Base-by-base conservation (phyloP, 2,113 vertebrate species). In the Morone chrysops region DNA sequence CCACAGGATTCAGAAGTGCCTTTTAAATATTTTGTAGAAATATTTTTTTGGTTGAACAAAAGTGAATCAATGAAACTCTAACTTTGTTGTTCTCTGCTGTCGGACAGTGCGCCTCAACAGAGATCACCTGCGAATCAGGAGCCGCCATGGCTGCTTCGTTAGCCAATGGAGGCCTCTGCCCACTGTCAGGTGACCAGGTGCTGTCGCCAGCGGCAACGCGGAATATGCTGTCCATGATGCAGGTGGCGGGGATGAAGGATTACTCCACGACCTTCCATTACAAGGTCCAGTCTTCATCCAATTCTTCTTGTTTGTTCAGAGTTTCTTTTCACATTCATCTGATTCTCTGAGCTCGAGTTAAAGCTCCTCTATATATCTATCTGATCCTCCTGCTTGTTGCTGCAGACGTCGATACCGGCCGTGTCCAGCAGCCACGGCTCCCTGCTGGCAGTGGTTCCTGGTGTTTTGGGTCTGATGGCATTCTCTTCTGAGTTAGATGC, bases 231-330 rank as follows among this genome's bases (percentile, higher is more conserved):
- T 94, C 94, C 6, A 75, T 93, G 82, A 95, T 94, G 93, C 94
- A 95, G 81, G 93, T 94, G 70, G 93, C 93, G 1, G 94, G 94
- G 66, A 93, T 95, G 93, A 94, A 94, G 9, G 79, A 94, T 53
- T 92, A 93, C 80, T 95, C 94, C 83, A 87, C 87, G 18, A 78
- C 70, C 20, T 95, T 95, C 68, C 89, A 89, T 63, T 94, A 89
- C 70, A 94, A 92, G 93, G 93, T 94, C 57, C n/a, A 2, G 25
- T 0, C 51, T 38, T 7, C 11, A 2, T 12, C 47, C 47, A 0
- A 22, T 16, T 8, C 5, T 13, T 13, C 9, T 18, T 18, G 38
- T 61, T 25, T 31, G 31, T 31, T 31, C 22, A 18, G 4, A 38
- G 5, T 25, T 59, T 2, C 10, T 45, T 45, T 45, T 25, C 25